Conservation (phyloP, 2,888 invertebrate genomes). For the Zygaena filipendulae region DNA sequence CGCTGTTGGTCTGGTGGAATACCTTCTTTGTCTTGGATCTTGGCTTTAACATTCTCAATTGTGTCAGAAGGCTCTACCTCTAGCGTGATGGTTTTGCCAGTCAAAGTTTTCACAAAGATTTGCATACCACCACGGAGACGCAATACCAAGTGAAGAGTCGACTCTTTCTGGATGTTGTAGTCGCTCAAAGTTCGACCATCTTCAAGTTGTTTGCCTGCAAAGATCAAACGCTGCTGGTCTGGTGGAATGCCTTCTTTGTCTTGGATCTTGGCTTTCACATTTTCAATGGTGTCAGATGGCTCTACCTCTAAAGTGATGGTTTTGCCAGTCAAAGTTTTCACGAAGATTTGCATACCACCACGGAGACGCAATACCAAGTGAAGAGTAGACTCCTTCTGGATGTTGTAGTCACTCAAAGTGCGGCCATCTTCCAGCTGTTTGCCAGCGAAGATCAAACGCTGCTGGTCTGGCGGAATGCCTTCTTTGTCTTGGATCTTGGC, state of each 20-base stretch:
- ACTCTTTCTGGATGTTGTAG: conserved; percentile 45
- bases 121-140: conserved; percentile 46
- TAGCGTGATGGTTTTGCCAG: conserved; percentile 39
- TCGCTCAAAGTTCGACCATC: conserved; percentile 41
- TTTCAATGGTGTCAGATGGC: conserved; percentile 39
- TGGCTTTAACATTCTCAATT: conserved; percentile 49
- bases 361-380: conserved; percentile 43
- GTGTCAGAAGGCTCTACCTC: conserved; percentile 46
- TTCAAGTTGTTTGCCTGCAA: conserved; percentile 41
- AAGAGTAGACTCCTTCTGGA: conserved; percentile 47
- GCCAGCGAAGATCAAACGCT: conserved; percentile 45
- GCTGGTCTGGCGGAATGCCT: conserved; percentile 49
- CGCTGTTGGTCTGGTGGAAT: conserved; percentile 48
- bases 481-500: conserved; percentile 51
- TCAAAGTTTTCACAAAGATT: conserved; percentile 40
- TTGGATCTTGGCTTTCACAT: conserved; percentile 45
- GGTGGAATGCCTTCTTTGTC: conserved; percentile 46
- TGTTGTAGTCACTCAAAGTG: conserved; percentile 46
- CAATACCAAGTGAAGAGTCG: conserved; percentile 34
- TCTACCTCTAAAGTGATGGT: conserved; percentile 43
- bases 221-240: conserved; percentile 40
- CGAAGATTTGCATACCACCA: conserved; percentile 47
- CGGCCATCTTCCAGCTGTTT: conserved; percentile 49
- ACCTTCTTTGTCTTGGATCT: conserved; percentile 48
- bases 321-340: conserved; percentile 38